These are phyloP conservation scores for Thamnaconus septentrionalis DNA, from an alignment of 2,113 vertebrate species.

Conservation along the genomic window DNA sequence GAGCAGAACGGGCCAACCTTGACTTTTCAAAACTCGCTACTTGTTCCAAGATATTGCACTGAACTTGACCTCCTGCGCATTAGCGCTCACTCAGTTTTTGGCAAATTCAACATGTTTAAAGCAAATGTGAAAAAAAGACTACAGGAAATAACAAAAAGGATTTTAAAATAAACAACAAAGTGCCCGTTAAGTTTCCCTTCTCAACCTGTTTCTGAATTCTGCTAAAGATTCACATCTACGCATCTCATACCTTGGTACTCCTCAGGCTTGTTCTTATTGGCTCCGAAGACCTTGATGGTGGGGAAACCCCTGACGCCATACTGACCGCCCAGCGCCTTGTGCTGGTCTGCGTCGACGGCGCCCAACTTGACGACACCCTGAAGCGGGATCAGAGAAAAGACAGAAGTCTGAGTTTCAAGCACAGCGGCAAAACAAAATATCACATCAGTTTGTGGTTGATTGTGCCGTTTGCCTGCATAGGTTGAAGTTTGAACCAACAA, in stretches of 20 bases:
- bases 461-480: neutral
- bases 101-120: no score
- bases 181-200: neutral
- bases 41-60: no score
- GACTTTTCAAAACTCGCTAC: no score
- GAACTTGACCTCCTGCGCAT: no score
- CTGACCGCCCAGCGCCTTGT: conserved; percentile 90
- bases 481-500: neutral
- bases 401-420: neutral
- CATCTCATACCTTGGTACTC: conserved; percentile 87
- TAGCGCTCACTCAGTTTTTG: no score
- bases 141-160: neutral
- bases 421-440: no score
- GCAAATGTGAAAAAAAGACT: neutral
- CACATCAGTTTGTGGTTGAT: no score
- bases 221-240: no score
- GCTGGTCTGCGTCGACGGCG: conserved; percentile 93
- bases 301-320: conserved; percentile 93
- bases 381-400: conserved; percentile 2
- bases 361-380: conserved; percentile 94
- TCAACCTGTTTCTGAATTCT: no score
- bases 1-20: no score
- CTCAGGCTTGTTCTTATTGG: conserved; percentile 93
- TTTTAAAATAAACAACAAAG: neutral
- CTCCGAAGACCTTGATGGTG: conserved; percentile 95